A percentile compares a stretch with the other conserved stretches of the same genome.
phyloP scores from a whole-genome alignment of 2,113 vertebrate species.

The Zootoca vivipara region DNA sequence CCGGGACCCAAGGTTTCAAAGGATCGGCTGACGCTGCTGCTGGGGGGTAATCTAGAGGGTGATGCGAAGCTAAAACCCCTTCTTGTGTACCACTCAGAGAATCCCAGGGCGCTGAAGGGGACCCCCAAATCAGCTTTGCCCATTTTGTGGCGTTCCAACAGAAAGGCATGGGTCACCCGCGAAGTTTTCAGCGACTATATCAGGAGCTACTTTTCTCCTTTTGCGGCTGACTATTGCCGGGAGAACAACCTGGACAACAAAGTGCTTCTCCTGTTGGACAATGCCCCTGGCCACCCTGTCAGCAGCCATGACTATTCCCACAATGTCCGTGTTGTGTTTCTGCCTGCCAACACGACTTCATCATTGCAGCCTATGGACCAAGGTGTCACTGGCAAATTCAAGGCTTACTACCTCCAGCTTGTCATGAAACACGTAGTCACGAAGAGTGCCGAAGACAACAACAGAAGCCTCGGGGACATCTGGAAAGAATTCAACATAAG shows the following conservation, averaged over 20 bases:
- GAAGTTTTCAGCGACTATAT: neutral
- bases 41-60: neutral
- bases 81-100: too few relatives aligned
- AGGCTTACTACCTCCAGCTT: neutral
- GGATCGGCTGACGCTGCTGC: neutral
- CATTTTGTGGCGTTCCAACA: neutral
- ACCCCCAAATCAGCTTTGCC: neutral
- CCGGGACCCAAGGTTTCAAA: neutral
- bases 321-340: conserved; percentile 8
- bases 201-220: conserved; percentile 25
- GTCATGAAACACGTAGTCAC: neutral
- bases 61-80: neutral
- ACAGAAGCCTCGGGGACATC: neutral
- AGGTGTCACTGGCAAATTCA: neutral
- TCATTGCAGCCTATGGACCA: neutral
- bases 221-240: conserved; percentile 15
- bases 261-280: conserved; percentile 29
- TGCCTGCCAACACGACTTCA: neutral
- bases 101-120: neutral
- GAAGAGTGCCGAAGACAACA: neutral
- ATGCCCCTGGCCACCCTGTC: neutral
- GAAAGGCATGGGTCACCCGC: neutral
- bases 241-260: neutral
- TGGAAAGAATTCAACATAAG: conserved; percentile 18
- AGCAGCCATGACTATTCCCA: neutral